Base-by-base conservation (phyloP, 2,797 vertebrate species). In the Coreius guichenoti region DNA sequence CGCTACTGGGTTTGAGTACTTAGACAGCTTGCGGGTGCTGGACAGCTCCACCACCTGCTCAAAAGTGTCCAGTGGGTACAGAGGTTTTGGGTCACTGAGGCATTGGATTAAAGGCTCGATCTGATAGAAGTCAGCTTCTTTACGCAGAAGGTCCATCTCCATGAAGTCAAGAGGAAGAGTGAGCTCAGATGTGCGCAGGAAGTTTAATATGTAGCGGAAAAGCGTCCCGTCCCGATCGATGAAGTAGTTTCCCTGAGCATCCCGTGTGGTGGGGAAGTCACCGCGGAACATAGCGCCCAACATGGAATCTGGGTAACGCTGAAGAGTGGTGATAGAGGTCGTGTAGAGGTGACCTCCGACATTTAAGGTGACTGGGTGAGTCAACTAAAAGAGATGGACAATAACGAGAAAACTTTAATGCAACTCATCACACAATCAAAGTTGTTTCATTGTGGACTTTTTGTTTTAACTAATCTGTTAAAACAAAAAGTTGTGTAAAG, bases 41-140 rank as follows among this genome's bases (percentile, higher is more conserved):
- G 98, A 99, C 67, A 99, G 95, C 93, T 99, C 98, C 87, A 99
- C 98, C 3, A 99, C 96, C 91, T 99, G 96, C 92, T 99, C 98
- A 61, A 98, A 99, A 88, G 97, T 98, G 94, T 99, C 98, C 86
- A 97, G 90, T 0, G 98, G 96, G 92, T 98, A 99, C 88, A 99
- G 93, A 0, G 98, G 98, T 92, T 98, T 99, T 83, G 98, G 98
- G 87, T 99, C 98, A 31, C 93, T 96, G 81, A 99, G 97, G 95
- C 96, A 98, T 86, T 98, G 98, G 89, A 99, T 99, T 90, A 99
- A 91, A 21, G 98, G 98, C 72, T 99, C 98, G 0, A 99, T 99
- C 94, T 99, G 98, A 91, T 98, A 99, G 93, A 99, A 99, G 91
- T 99, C 98, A 0, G 97, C 98, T 94, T 99, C 98, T 90, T 98